These are phyloP conservation scores for Leucophora obtusa DNA, from an alignment of 2,888 invertebrate genomes.

Conservation along the genomic window DNA sequence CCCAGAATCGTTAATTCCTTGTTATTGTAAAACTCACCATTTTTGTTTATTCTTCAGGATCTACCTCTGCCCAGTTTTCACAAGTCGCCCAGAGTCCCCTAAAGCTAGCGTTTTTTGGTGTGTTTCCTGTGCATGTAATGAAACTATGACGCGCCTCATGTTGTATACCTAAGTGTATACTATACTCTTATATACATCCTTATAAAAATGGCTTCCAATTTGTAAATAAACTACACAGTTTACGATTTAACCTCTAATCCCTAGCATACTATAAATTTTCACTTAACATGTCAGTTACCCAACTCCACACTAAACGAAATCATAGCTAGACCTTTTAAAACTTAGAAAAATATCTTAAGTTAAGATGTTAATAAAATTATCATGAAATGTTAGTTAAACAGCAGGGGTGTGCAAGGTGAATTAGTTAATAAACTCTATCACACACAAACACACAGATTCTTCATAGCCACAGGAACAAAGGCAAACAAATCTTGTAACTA, in stretches of 20 bases:
- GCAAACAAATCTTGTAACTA: conserved; percentile 31
- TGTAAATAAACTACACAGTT: conserved; percentile 53
- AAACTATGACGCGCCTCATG: no score
- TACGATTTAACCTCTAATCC: conserved; percentile 49
- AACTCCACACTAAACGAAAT: conserved; percentile 24
- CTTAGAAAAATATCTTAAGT: conserved; percentile 39
- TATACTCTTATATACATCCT: neutral
- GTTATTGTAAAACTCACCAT: no score
- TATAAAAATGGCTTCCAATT: conserved; percentile 19
- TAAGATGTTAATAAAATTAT: conserved; percentile 75
- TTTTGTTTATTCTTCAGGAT: no score
- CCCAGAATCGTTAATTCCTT: no score
- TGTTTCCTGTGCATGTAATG: no score
- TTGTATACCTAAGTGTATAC: no score
- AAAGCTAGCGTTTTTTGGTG: no score
- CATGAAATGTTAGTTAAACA: conserved; percentile 71
- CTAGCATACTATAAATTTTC: conserved; percentile 41
- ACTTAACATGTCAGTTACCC: conserved; percentile 51
- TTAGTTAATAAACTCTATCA: conserved; percentile 56
- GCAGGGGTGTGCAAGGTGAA: conserved; percentile 68
- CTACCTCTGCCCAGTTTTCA: no score
- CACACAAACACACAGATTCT: neutral
- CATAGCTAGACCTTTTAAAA: conserved; percentile 36
- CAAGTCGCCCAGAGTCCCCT: no score
- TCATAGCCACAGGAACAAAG: conserved; percentile 35